Conservation (phyloP, 1,140 invertebrate genomes). For the Drosophila lini region DNA sequence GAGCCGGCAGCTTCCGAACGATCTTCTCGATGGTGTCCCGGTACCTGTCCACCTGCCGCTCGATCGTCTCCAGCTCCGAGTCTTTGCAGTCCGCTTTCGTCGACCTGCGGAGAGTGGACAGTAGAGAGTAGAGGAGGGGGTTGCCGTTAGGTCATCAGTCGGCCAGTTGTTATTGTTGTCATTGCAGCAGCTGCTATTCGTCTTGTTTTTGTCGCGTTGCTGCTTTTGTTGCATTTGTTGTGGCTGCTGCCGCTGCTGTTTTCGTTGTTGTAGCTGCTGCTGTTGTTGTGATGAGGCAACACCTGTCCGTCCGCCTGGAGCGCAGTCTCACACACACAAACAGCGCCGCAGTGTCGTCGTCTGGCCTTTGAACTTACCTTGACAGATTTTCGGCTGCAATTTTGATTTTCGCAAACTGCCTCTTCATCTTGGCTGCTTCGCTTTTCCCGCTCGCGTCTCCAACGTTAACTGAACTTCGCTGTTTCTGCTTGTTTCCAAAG, state of each 20-base stretch:
- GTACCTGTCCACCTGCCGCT: constrained; percentile 94
- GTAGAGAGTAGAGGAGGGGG: constrained; percentile 7
- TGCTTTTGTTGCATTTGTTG: constrained; percentile 41
- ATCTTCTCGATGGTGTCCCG: constrained; percentile 89
- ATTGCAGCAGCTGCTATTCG: constrained; percentile 43
- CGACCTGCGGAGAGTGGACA: constrained; percentile 86
- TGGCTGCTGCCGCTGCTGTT: constrained; percentile 23
- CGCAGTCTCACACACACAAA: constrained; percentile 12
- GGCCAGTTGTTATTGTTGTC: constrained; percentile 33
- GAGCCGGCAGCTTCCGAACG: constrained; percentile 87
- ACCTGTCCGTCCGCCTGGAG: constrained; percentile 59
- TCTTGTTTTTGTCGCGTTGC: constrained; percentile 48
- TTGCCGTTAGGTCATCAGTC: constrained; percentile 72
- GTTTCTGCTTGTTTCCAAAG: constrained; percentile 41
- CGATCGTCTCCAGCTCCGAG: constrained; percentile 93
- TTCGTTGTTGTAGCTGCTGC: constrained; percentile 19
- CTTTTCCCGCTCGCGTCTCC: constrained; percentile 52
- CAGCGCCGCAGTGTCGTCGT: constrained; percentile 21
- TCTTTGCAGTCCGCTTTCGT: constrained; percentile 91
- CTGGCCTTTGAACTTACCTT: constrained; percentile 83
- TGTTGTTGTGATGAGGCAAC: constrained; percentile 74
- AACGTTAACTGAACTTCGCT: constrained; percentile 58
- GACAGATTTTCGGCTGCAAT: constrained; percentile 84
- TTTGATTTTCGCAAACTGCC: constrained; percentile 84
- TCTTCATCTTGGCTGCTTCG: constrained; percentile 79